Conservation (phyloP, 2,113 vertebrate species). For the Phrynosoma blainvillii region DNA sequence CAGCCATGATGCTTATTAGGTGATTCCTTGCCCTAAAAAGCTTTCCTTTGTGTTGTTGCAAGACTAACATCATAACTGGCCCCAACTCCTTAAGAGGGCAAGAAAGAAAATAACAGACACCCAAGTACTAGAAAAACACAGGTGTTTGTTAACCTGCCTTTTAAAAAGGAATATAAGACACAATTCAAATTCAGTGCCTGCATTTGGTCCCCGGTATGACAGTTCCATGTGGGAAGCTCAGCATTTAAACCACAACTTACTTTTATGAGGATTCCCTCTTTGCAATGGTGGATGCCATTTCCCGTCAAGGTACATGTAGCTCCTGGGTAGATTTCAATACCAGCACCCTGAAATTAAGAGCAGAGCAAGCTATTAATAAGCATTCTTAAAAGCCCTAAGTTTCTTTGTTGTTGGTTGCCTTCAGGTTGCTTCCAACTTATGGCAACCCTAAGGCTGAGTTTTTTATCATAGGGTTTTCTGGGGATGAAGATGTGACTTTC, state of each 20-base stretch:
- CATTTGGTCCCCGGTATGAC: no score
- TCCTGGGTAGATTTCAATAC: slow-evolving; percentile 94
- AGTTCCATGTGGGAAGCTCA: neutral
- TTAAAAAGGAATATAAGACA: no score
- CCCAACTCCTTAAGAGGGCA: neutral
- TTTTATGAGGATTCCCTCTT: slow-evolving; percentile 96
- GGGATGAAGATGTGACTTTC: no score
- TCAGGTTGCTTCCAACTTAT: no score
- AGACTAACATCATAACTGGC: neutral
- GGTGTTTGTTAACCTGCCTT: no score
- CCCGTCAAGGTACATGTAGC: slow-evolving; percentile 84
- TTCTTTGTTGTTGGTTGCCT: no score
- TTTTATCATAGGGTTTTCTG: no score
- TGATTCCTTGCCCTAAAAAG: neutral
- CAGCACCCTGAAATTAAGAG: slow-evolving; percentile 83
- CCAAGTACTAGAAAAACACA: no score
- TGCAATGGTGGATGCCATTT: slow-evolving; percentile 95
- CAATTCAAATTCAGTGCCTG: neutral
- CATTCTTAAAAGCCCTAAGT: neutral
- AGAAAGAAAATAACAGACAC: neutral
- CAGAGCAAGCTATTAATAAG: neutral
- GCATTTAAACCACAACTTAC: slow-evolving; percentile 67
- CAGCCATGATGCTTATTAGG: neutral
- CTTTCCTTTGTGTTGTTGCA: neutral
- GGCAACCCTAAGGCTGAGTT: no score